These are phyloP conservation scores for Prunella fulvescens DNA, from an alignment of 2,113 vertebrate species.

Conservation along the genomic window DNA sequence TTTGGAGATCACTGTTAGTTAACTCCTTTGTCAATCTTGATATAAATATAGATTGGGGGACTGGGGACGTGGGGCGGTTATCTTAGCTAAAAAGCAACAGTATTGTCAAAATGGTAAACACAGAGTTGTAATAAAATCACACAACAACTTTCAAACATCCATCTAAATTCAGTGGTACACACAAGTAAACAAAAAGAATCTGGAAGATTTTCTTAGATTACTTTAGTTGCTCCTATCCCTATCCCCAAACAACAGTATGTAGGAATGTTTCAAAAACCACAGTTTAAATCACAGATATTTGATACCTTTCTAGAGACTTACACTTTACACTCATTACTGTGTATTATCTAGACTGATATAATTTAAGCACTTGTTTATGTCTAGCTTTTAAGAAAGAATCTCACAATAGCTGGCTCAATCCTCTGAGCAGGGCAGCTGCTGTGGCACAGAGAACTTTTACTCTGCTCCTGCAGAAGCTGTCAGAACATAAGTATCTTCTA, in stretches of 20 bases:
- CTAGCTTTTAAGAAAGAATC: not conserved
- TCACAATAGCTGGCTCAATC: not conserved
- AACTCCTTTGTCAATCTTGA: not conserved
- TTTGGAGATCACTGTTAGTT: not conserved
- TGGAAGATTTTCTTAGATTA: not conserved
- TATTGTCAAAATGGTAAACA: not conserved
- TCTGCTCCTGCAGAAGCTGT: constrained; percentile 9
- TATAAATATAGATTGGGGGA: not conserved
- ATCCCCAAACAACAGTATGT: not conserved
- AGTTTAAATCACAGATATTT: not conserved
- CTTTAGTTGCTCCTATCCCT: not conserved
- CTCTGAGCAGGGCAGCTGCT: not conserved
- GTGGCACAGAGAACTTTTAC: not conserved
- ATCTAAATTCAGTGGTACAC: not conserved
- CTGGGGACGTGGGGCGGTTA: rapidly evolving
- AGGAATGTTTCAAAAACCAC: not conserved
- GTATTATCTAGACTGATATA: not conserved
- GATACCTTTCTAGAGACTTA: not conserved
- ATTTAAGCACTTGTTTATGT: not conserved
- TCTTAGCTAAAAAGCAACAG: not conserved
- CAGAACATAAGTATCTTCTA: not conserved
- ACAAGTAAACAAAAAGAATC: not conserved
- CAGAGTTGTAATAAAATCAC: not conserved
- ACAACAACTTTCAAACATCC: not conserved
- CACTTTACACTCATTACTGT: not conserved